Conservation (phyloP, 2,113 vertebrate genomes). For the Burhinus oedicnemus region DNA sequence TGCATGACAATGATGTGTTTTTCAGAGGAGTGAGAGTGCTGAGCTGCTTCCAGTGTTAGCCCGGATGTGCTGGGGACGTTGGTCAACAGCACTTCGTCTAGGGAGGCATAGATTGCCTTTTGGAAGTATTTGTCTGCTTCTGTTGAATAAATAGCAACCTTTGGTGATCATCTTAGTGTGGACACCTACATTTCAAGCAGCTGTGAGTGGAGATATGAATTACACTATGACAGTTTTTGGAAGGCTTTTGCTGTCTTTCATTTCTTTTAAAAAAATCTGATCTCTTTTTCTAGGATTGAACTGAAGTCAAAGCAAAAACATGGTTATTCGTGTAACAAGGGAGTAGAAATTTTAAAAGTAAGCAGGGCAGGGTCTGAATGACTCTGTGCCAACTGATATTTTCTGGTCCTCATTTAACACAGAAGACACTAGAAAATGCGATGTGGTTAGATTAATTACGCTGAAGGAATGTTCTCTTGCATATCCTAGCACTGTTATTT, state of each 20-base stretch:
- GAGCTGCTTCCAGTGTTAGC: not conserved
- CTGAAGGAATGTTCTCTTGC: not conserved
- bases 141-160: not conserved
- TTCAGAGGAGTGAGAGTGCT: not conserved
- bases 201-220: not conserved
- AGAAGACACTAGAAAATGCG: not conserved
- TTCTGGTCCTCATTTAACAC: not conserved
- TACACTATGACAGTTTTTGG: not conserved
- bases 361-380: not conserved
- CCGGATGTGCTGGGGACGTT: not conserved
- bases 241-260: not conserved
- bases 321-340: not conserved
- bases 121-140: not conserved
- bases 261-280: not conserved
- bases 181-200: not conserved
- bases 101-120: not conserved
- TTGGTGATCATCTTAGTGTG: not conserved
- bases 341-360: not conserved
- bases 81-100: not conserved
- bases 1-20: not conserved
- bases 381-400: not conserved
- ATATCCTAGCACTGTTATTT: not conserved
- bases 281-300: not conserved
- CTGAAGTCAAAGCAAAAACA: not conserved
- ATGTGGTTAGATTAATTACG: not conserved